Evolutionary conservation across 2,113 vertebrate genomes (phyloP).

Genomic region (Stigmatopora nigra): DNA sequence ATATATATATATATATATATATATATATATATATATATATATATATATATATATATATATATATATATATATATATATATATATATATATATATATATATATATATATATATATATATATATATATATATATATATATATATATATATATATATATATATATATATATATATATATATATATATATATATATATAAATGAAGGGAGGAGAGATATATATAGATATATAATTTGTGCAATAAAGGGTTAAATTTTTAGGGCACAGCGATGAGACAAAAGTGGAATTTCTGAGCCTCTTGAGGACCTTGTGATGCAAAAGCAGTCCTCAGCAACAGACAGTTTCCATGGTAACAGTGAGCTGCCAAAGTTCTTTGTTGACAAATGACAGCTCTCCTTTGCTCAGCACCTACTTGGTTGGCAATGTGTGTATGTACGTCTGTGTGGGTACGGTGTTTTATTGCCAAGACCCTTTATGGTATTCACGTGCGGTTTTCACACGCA

Average conservation of each 20-base stretch:
- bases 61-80: too few relatives aligned
- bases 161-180: too few relatives aligned
- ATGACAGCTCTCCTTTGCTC: slow-evolving; percentile 77
- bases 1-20: too few relatives aligned
- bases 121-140: too few relatives aligned
- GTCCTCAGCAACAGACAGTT: slow-evolving; percentile 82
- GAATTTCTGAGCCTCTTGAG: slow-evolving; percentile 57
- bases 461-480: slow-evolving; percentile 62
- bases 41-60: too few relatives aligned
- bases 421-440: slow-evolving; percentile 42
- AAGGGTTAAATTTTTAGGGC: slow-evolving; percentile 35
- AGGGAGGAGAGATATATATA: too few relatives aligned
- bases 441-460: slow-evolving; percentile 33
- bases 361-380: slow-evolving; percentile 82
- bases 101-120: too few relatives aligned
- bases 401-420: slow-evolving; percentile 63
- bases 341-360: slow-evolving; percentile 84
- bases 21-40: too few relatives aligned
- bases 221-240: too few relatives aligned
- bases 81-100: too few relatives aligned
- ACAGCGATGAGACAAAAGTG: slow-evolving; percentile 48
- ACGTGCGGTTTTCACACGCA: slow-evolving; percentile 11
- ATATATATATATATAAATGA: too few relatives aligned
- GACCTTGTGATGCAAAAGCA: slow-evolving; percentile 74
- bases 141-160: too few relatives aligned